Evolutionary conservation across 2,888 invertebrate species (phyloP).

Genomic region (Ischnus inquisitorius): DNA sequence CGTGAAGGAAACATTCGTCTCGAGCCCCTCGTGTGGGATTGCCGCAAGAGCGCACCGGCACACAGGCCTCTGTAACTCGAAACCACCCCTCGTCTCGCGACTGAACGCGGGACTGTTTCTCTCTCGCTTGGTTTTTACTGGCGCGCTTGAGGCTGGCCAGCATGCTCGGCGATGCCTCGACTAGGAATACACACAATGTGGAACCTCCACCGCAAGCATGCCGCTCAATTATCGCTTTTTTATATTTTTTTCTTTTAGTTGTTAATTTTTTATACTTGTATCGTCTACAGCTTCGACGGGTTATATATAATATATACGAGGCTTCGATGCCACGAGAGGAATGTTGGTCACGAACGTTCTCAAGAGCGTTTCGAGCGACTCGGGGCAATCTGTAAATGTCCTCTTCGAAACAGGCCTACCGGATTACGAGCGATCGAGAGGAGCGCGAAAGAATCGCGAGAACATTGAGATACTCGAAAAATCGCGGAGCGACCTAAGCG

Average conservation of each 20-base stretch:
- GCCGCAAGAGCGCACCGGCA: constrained; percentile 71
- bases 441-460: background rate
- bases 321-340: background rate
- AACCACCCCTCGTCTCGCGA: constrained; percentile 70
- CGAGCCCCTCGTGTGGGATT: constrained; percentile 70
- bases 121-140: background rate
- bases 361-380: background rate
- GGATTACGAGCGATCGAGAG: background rate
- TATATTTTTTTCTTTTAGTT: background rate
- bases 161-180: background rate
- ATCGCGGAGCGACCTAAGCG: too few relatives aligned
- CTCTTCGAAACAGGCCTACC: background rate
- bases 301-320: background rate
- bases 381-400: constrained; percentile 4
- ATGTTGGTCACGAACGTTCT: background rate
- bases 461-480: background rate
- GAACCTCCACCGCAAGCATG: background rate
- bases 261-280: background rate
- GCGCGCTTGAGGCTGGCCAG: background rate
- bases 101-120: constrained; percentile 11
- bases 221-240: background rate
- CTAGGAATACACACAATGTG: background rate
- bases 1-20: constrained; percentile 79
- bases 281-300: background rate
- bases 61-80: constrained; percentile 74